These are phyloP conservation scores for Agonopterix arenella DNA, from an alignment of 2,888 invertebrate species.

Conservation along the genomic window DNA sequence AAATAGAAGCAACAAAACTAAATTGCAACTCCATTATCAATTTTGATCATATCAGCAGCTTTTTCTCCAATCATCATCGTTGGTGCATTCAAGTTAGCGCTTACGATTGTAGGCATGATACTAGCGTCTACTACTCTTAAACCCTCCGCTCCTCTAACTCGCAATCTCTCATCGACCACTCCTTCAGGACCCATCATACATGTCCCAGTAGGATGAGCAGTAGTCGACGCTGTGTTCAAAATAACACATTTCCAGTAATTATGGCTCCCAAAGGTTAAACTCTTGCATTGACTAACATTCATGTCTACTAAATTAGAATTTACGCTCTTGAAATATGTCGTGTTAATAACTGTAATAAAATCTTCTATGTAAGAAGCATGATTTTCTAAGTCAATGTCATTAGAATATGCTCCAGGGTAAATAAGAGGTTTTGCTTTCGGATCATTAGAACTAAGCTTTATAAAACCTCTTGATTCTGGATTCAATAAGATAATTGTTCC, in stretches of 20 bases:
- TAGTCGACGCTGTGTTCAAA: constrained; percentile 69
- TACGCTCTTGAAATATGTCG: constrained; percentile 26
- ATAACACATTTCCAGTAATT: constrained; percentile 42
- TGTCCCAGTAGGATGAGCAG: constrained; percentile 65
- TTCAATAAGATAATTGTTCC: constrained; percentile 21
- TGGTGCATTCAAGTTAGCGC: constrained; percentile 79
- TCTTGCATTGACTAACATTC: constrained; percentile 23
- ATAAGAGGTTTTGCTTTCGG: constrained; percentile 32
- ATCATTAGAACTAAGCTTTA: constrained; percentile 27
- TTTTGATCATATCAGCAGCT: constrained; percentile 76
- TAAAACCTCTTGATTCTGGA: constrained; percentile 37
- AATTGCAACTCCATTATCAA: constrained; percentile 16
- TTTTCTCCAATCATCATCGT: constrained; percentile 80
- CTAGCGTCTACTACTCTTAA: constrained; percentile 80
- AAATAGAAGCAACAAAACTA: too few species aligned
- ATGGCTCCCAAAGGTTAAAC: constrained; percentile 19
- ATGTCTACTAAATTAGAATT: constrained; percentile 23
- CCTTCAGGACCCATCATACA: constrained; percentile 43
- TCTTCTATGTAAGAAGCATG: constrained; percentile 27
- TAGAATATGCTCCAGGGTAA: constrained; percentile 23
- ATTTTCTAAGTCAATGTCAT: constrained; percentile 28
- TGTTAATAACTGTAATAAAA: constrained; percentile 26
- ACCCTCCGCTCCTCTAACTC: constrained; percentile 70
- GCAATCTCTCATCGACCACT: constrained; percentile 30
- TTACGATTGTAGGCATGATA: constrained; percentile 77